Percentiles rank a stretch among this genome's conserved stretches.
phyloP scores from a whole-genome alignment of 1,140 invertebrate species.

The Bombus confusus region DNA sequence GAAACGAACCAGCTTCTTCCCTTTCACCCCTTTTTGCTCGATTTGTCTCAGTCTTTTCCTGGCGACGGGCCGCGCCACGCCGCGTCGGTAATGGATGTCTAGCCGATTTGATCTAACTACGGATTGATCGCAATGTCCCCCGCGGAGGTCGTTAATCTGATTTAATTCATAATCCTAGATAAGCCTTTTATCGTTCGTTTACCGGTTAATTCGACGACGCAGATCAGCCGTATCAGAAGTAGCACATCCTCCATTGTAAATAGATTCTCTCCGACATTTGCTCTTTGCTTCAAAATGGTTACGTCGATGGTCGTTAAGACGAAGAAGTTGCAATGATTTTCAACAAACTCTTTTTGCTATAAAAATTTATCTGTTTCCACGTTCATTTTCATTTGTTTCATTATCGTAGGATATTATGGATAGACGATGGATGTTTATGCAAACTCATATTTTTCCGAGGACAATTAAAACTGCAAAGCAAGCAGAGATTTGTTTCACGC shows the following conservation, averaged over 20 bases:
- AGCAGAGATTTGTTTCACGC: no score
- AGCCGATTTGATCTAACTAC: slow-evolving; percentile 42
- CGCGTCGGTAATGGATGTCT: slow-evolving; percentile 27
- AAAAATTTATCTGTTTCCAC: neutral
- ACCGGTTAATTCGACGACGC: slow-evolving; percentile 28
- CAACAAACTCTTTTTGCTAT: neutral
- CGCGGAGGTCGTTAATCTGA: slow-evolving; percentile 30
- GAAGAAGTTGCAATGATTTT: no score
- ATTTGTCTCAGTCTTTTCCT: neutral
- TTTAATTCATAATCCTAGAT: slow-evolving; percentile 32
- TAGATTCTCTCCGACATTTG: neutral
- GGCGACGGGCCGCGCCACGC: no score
- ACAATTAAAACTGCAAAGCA: no score
- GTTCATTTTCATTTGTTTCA: no score
- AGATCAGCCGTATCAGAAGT: neutral
- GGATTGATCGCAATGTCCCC: slow-evolving; percentile 34
- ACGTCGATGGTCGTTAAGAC: neutral
- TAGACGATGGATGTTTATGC: no score
- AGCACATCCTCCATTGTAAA: neutral
- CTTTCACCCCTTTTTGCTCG: neutral
- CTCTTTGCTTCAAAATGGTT: neutral
- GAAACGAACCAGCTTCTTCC: slow-evolving; percentile 9
- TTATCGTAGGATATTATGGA: no score
- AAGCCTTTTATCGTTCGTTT: slow-evolving; percentile 32
- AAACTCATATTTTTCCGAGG: no score